A percentile compares a stretch with the other conserved stretches of the same genome.
These are phyloP conservation scores for Drosophila buzzatii DNA, from an alignment of 2,888 invertebrate genomes.

Conservation along the genomic window DNA sequence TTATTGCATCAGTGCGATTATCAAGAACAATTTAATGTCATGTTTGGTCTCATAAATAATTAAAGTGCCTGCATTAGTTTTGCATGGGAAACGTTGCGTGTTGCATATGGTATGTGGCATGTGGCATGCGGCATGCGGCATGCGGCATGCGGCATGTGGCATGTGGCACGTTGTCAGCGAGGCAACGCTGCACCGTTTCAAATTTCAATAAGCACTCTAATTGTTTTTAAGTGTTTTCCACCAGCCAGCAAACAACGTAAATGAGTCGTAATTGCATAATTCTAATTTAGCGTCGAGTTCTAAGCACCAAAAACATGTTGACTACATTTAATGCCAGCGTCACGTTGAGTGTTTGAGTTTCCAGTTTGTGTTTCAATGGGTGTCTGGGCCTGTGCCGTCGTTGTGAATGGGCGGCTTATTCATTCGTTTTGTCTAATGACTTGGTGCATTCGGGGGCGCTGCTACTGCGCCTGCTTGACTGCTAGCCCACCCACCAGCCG, in stretches of 20 bases:
- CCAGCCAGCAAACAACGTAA: slow-evolving; percentile 48
- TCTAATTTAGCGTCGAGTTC: slow-evolving; percentile 75
- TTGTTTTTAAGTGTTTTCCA: slow-evolving; percentile 78
- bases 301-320: slow-evolving; percentile 70
- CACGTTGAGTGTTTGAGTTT: slow-evolving; percentile 16
- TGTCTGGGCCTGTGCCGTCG: slow-evolving; percentile 7
- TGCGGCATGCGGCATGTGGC: slow-evolving; percentile 18
- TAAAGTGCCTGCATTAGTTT: slow-evolving; percentile 66
- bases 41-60: slow-evolving; percentile 71
- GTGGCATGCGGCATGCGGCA: slow-evolving; percentile 19
- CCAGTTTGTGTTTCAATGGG: slow-evolving; percentile 12
- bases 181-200: slow-evolving; percentile 40
- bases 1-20: slow-evolving; percentile 42
- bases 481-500: slow-evolving; percentile 23
- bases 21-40: slow-evolving; percentile 62
- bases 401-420: slow-evolving; percentile 36
- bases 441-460: slow-evolving; percentile 23
- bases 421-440: slow-evolving; percentile 55
- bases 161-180: slow-evolving; percentile 15
- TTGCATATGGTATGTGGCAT: slow-evolving; percentile 44
- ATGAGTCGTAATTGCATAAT: slow-evolving; percentile 81
- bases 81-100: slow-evolving; percentile 53
- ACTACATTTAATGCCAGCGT: slow-evolving; percentile 60
- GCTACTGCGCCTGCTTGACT: neutral
- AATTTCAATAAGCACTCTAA: slow-evolving; percentile 77